These are phyloP conservation scores for Synanthedon tipuliformis DNA, from an alignment of 2,888 invertebrate genomes.

Conservation along the genomic window DNA sequence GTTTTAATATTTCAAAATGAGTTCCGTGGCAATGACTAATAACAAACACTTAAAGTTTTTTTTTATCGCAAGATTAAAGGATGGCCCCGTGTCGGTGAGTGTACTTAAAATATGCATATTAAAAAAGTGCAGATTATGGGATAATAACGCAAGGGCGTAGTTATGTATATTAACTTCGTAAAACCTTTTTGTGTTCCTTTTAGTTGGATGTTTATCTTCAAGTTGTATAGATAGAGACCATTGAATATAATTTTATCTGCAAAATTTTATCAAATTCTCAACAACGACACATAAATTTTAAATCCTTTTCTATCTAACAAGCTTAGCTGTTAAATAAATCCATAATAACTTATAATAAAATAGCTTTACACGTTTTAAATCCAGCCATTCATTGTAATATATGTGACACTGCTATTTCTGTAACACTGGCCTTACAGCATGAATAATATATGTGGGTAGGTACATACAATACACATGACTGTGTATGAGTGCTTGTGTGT, in stretches of 20 bases:
- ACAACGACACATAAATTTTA: background rate
- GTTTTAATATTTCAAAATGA: no score
- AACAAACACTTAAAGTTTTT: no score
- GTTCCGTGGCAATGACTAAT: no score
- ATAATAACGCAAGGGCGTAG: no score
- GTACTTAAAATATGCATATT: no score
- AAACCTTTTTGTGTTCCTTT: background rate
- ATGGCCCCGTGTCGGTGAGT: no score
- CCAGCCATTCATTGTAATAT: background rate
- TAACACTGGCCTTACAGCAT: background rate
- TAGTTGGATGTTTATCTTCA: background rate
- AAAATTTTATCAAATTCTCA: background rate
- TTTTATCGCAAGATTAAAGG: no score
- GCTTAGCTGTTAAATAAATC: background rate
- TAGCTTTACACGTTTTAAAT: background rate
- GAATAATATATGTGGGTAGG: background rate
- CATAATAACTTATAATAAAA: background rate
- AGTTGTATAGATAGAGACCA: background rate
- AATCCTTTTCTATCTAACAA: background rate
- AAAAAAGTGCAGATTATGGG: no score
- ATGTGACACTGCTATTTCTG: background rate
- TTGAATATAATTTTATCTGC: background rate
- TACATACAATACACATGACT: background rate
- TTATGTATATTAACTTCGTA: no score
- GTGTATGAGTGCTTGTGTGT: background rate